Conservation (phyloP, 2,888 invertebrate species). For the Epirrhoe tristata region DNA sequence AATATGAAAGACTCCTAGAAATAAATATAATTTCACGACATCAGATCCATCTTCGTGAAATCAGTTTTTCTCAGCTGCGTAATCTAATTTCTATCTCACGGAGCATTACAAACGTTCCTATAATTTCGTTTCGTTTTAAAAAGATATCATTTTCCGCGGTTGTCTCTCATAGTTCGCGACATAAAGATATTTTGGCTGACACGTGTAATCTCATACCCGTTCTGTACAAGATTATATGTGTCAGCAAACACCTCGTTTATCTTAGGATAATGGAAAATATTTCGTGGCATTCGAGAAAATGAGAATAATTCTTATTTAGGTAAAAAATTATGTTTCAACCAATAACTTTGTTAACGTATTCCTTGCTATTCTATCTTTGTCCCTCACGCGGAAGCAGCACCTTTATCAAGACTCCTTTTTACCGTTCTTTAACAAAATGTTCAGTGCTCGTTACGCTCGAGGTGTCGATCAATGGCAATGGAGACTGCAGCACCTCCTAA, state of each 20-base stretch:
- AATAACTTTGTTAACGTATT: not conserved
- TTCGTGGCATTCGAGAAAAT: constrained; percentile 52
- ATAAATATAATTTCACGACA: not conserved
- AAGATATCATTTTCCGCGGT: constrained; percentile 35
- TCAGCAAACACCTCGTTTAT: constrained; percentile 73
- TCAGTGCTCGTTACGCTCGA: too few species aligned
- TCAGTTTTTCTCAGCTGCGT: constrained; percentile 13
- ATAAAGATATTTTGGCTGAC: constrained; percentile 63
- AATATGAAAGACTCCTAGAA: too few species aligned
- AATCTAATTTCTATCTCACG: constrained; percentile 22
- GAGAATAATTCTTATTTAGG: constrained; percentile 40
- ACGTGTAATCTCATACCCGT: constrained; percentile 72
- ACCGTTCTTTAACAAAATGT: too few species aligned
- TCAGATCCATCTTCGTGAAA: not conserved
- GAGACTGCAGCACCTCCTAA: too few species aligned
- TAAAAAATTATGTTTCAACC: constrained; percentile 19
- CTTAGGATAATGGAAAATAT: constrained; percentile 69
- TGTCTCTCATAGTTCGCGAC: constrained; percentile 41
- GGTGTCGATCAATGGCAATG: too few species aligned
- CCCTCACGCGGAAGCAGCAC: too few species aligned
- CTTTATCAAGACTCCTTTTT: too few species aligned
- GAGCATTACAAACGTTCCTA: constrained; percentile 25
- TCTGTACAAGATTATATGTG: constrained; percentile 74
- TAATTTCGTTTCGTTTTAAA: constrained; percentile 37
- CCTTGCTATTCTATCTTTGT: too few species aligned